Evolutionary conservation across 2,797 vertebrate genomes (phyloP).

Genomic region (Micropoecilia bifurca): DNA sequence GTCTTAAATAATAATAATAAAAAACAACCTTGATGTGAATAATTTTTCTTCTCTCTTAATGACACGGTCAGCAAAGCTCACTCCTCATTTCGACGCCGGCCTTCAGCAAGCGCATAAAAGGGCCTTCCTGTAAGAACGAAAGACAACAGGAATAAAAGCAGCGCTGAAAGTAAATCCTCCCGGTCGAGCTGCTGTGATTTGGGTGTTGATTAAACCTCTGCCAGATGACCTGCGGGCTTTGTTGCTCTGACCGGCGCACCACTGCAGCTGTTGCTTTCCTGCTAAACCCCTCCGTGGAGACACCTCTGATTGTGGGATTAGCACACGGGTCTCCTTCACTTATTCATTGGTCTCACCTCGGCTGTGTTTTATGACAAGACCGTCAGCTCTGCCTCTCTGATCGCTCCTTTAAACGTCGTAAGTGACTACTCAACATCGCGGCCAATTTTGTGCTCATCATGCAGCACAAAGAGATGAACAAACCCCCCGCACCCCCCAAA

Average conservation of each 20-base stretch:
- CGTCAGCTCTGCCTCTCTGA: constrained; percentile 51
- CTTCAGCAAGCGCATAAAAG: constrained; percentile 26
- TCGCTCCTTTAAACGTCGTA: constrained; percentile 39
- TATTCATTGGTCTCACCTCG: constrained; percentile 60
- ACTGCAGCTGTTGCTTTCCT: constrained; percentile 79
- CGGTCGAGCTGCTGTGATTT: constrained; percentile 81
- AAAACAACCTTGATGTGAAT: constrained; percentile 33
- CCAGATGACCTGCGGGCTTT: constrained; percentile 74
- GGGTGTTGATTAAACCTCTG: constrained; percentile 85
- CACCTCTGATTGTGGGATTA: constrained; percentile 67
- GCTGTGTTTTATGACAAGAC: constrained; percentile 57
- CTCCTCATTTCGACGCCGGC: constrained; percentile 24
- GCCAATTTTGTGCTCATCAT: constrained; percentile 19
- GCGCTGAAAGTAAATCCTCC: constrained; percentile 79
- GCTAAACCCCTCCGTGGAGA: constrained; percentile 70
- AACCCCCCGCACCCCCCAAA: neutral
- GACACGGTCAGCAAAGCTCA: constrained; percentile 31
- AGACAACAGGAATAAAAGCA: constrained; percentile 32
- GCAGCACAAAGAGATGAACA: constrained; percentile 13
- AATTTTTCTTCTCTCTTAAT: constrained; percentile 36
- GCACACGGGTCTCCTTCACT: constrained; percentile 59
- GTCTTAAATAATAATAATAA: constrained; percentile 28
- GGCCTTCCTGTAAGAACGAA: neutral
- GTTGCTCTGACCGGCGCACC: constrained; percentile 69
- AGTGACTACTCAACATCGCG: constrained; percentile 30